Conservation (phyloP, 92 coral and sea anemone species). For the Phymanthus crucifer region DNA sequence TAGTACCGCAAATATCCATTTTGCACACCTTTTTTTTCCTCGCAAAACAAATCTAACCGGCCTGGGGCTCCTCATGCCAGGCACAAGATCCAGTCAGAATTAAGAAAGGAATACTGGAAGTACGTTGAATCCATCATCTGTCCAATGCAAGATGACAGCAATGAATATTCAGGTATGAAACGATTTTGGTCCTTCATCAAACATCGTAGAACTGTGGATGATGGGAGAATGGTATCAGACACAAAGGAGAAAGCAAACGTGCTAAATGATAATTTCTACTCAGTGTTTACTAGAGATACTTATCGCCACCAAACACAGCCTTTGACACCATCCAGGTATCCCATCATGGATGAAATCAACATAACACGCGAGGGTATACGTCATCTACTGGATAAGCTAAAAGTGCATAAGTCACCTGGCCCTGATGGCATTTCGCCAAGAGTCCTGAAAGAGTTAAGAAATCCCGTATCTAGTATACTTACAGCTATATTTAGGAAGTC, state of each 20-base stretch:
- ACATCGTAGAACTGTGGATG: constrained; percentile 8
- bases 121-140: constrained; percentile 47
- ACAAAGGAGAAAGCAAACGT: constrained; percentile 31
- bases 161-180: constrained; percentile 34
- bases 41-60: too few relatives aligned
- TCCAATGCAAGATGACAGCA: constrained; percentile 35
- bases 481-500: background rate
- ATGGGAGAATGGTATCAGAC: background rate
- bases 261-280: constrained; percentile 38
- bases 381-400: background rate
- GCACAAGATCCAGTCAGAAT: constrained; percentile 23
- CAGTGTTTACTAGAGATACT: constrained; percentile 43
- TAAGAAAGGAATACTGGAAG: constrained; percentile 35
- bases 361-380: constrained; percentile 31
- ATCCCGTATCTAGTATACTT: constrained; percentile 20
- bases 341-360: constrained; percentile 23
- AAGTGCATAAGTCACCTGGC: constrained; percentile 34
- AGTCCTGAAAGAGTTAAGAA: constrained; percentile 28
- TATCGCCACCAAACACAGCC: background rate
- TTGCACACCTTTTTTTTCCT: too few relatives aligned
- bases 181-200: constrained; percentile 51
- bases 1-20: too few relatives aligned
- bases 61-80: too few relatives aligned
- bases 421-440: constrained; percentile 30
- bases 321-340: constrained; percentile 14